These are phyloP conservation scores for Lepidocolaptes lacrymiger DNA, from an alignment of 2,797 vertebrate genomes.

Conservation along the genomic window DNA sequence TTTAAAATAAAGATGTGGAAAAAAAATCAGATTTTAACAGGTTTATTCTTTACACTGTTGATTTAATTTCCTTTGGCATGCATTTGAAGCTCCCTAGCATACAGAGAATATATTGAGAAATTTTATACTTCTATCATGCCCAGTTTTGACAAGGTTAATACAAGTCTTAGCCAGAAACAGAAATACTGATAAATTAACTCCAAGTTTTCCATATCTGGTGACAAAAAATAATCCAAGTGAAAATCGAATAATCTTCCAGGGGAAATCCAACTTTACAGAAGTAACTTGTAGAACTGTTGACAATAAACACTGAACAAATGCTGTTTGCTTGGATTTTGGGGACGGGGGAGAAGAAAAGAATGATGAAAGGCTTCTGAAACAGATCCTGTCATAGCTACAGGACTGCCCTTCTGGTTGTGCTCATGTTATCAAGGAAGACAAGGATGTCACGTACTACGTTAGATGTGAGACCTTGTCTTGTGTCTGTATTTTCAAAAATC, in stretches of 20 bases:
- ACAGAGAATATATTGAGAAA: background rate
- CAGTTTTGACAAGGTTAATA: background rate
- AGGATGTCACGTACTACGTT: background rate
- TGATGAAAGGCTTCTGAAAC: background rate
- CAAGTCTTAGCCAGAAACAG: background rate
- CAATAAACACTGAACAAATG: background rate
- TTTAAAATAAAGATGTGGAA: background rate
- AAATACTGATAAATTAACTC: background rate
- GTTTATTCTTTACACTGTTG: background rate
- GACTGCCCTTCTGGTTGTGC: background rate
- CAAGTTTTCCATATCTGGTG: background rate
- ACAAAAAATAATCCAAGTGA: background rate
- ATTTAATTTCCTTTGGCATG: background rate
- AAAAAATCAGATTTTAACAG: background rate
- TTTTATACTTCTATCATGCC: background rate
- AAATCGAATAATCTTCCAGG: background rate
- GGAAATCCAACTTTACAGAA: background rate
- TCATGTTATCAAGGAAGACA: background rate
- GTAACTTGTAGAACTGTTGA: background rate
- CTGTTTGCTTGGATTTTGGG: background rate
- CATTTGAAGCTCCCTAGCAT: background rate
- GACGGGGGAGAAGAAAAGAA: background rate
- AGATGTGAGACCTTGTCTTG: background rate
- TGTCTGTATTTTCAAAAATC: background rate
- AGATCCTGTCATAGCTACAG: background rate